Conservation (phyloP, 2,888 invertebrate species). For the Cephalotes varians region DNA sequence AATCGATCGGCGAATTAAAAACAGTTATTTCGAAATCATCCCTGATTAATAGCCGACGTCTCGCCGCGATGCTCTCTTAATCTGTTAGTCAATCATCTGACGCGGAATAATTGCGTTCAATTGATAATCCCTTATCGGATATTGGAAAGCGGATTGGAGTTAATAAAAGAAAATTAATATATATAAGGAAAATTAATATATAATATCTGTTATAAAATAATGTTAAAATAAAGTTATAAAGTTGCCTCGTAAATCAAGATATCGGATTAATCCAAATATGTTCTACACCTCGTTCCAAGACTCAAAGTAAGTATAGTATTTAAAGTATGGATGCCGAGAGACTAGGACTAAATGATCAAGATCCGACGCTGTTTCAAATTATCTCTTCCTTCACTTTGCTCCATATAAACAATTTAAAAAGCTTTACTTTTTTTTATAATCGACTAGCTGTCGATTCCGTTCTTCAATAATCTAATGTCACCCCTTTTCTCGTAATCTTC, state of each 20-base stretch:
- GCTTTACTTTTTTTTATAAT: neutral
- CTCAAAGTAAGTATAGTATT: neutral
- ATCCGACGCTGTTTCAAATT: neutral
- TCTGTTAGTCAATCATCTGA: constrained; percentile 34
- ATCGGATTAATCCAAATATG: neutral
- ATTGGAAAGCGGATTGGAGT: constrained; percentile 2
- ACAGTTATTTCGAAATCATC: constrained; percentile 35
- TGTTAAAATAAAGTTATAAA: constrained; percentile 11
- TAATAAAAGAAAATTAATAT: neutral
- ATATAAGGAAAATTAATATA: neutral
- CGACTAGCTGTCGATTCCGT: neutral
- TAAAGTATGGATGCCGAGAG: neutral
- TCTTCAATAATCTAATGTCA: neutral
- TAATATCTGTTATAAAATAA: too few relatives aligned
- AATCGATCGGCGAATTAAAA: constrained; percentile 48
- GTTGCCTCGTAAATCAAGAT: neutral
- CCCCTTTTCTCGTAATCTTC: neutral
- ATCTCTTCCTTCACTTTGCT: neutral
- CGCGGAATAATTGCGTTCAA: constrained; percentile 13
- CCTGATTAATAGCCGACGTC: constrained; percentile 31
- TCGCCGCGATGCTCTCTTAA: constrained; percentile 7
- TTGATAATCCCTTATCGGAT: neutral
- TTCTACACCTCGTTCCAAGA: neutral
- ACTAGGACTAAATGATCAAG: neutral
- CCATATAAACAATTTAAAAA: neutral